phyloP scores from a whole-genome alignment of 2,797 vertebrate genomes.

The Galaxias olidus region DNA sequence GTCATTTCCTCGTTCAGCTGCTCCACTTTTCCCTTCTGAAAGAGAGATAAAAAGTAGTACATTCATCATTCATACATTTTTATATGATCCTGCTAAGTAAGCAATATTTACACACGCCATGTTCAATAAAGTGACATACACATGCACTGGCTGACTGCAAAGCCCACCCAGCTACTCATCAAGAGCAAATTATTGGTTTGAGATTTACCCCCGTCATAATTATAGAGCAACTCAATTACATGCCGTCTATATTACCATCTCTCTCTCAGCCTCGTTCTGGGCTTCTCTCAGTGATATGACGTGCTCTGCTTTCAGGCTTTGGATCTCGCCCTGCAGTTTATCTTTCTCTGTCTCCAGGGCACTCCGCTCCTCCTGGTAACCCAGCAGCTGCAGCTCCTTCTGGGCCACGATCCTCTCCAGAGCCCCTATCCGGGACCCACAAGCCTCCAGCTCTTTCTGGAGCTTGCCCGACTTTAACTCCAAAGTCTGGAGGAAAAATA shows the following conservation, averaged over 20 bases:
- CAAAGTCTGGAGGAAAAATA: constrained; percentile 27
- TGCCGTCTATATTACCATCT: constrained; percentile 38
- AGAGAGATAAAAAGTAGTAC: not conserved
- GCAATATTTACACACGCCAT: too few species aligned
- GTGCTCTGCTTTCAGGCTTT: constrained; percentile 43
- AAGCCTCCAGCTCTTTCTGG: constrained; percentile 50
- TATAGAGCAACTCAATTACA: too few species aligned
- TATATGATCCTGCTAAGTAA: too few species aligned
- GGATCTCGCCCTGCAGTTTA: constrained; percentile 57
- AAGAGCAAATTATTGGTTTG: too few species aligned
- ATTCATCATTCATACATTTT: not conserved
- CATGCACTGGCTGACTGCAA: too few species aligned
- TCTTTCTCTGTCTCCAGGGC: constrained; percentile 56
- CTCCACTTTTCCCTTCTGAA: constrained; percentile 59
- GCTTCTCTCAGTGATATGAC: constrained; percentile 44
- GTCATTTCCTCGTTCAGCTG: constrained; percentile 52
- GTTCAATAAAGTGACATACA: too few species aligned
- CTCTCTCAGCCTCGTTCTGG: constrained; percentile 41
- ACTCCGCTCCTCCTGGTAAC: constrained; percentile 45
- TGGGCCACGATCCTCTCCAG: constrained; percentile 71
- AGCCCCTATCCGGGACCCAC: constrained; percentile 34
- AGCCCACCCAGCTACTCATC: too few species aligned
- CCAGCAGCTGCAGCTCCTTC: constrained; percentile 69
- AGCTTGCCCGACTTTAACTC: constrained; percentile 33
- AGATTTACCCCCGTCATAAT: too few species aligned